Percentiles rank a stretch among this genome's conserved stretches.
Evolutionary conservation across 2,888 invertebrate species (phyloP).

Genomic region (Pilophorus perplexus): DNA sequence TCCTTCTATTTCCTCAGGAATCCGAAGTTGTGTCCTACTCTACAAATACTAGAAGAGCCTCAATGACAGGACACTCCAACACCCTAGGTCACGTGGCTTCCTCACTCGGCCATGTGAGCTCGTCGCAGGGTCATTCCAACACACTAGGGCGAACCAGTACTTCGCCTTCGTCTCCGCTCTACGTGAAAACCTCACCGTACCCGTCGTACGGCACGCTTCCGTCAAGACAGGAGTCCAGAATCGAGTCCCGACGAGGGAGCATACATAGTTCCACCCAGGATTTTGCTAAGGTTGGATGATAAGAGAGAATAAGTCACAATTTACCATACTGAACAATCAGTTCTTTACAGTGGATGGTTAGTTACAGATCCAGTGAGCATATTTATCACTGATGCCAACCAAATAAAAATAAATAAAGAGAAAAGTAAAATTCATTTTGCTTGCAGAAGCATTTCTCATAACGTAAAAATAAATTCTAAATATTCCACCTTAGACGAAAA

Average conservation of each 20-base stretch:
- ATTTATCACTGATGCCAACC: not conserved
- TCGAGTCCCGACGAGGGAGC: slow-evolving; percentile 27
- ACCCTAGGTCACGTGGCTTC: slow-evolving; percentile 9
- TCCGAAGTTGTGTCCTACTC: slow-evolving; percentile 15
- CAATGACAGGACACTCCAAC: slow-evolving; percentile 16
- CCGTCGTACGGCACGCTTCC: slow-evolving; percentile 24
- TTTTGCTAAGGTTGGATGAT: slow-evolving; percentile 9
- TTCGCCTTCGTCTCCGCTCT: slow-evolving; percentile 7
- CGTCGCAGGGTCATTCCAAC: not conserved
- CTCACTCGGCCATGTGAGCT: not conserved
- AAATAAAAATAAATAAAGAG: too few species aligned
- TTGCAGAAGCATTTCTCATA: too few species aligned
- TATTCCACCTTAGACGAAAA: too few species aligned
- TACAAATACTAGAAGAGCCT: not conserved
- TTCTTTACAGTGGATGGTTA: not conserved
- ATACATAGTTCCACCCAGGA: slow-evolving; percentile 30
- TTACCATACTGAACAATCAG: not conserved
- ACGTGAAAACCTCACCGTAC: slow-evolving; percentile 17
- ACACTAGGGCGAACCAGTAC: slow-evolving; percentile 4
- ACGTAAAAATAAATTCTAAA: too few species aligned
- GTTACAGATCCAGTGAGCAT: too few species aligned
- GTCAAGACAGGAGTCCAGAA: slow-evolving; percentile 12
- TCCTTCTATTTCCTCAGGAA: not conserved
- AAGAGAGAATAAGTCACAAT: too few species aligned
- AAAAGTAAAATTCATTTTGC: too few species aligned